Evolutionary conservation across 2,888 invertebrate species (phyloP).

Genomic region (Heliconius aoede): DNA sequence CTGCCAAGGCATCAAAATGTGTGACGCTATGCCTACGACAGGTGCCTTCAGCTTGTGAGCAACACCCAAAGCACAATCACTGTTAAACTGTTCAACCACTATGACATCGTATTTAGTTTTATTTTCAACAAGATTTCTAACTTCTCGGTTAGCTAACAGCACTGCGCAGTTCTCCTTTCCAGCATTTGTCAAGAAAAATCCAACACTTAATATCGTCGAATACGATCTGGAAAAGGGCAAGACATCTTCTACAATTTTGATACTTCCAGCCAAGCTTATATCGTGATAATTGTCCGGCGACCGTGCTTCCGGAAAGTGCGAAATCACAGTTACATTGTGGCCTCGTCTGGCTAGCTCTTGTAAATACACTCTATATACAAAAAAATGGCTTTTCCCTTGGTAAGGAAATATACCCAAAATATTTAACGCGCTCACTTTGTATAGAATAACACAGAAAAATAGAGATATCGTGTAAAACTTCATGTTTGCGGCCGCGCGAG

Average conservation of each 20-base stretch:
- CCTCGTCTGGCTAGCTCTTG: conserved; percentile 84
- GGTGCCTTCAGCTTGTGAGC: conserved; percentile 86
- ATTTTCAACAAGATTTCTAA: conserved; percentile 67
- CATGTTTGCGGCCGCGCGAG: conserved; percentile 53
- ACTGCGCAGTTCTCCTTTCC: conserved; percentile 68
- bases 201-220: conserved; percentile 51
- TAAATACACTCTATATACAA: conserved; percentile 85
- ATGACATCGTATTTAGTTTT: conserved; percentile 86
- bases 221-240: conserved; percentile 59
- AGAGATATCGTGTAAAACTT: conserved; percentile 43
- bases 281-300: conserved; percentile 83
- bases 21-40: conserved; percentile 83
- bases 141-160: conserved; percentile 63
- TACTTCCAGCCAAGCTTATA: conserved; percentile 74
- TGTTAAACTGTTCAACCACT: conserved; percentile 88
- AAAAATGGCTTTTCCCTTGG: conserved; percentile 88
- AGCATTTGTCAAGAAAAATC: conserved; percentile 53
- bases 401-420: conserved; percentile 87
- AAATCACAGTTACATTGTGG: conserved; percentile 87
- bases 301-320: conserved; percentile 83
- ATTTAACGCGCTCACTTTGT: conserved; percentile 59
- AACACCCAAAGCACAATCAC: conserved; percentile 87
- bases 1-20: conserved; percentile 85
- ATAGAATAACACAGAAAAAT: conserved; percentile 51
- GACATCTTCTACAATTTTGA: conserved; percentile 57